These are phyloP conservation scores for Macrotus californicus DNA, from an alignment of 2,113 vertebrate species.

Conservation along the genomic window DNA sequence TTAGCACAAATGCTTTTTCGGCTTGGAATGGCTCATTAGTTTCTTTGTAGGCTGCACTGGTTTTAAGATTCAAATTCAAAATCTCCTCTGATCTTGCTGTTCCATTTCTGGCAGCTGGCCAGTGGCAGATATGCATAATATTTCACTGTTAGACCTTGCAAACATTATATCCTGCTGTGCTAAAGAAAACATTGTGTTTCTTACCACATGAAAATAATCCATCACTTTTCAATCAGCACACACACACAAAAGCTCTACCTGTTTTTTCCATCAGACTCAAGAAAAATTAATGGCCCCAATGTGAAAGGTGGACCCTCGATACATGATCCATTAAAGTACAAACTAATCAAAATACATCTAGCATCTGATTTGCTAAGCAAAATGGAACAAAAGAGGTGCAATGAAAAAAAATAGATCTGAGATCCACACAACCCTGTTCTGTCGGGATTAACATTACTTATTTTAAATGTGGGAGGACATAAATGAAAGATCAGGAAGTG, in stretches of 20 bases:
- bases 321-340: slow-evolving; percentile 86
- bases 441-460: slow-evolving; percentile 72
- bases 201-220: slow-evolving; percentile 96
- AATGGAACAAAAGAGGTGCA: slow-evolving; percentile 71
- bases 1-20: slow-evolving; percentile 79
- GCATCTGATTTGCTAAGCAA: slow-evolving; percentile 81
- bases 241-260: slow-evolving; percentile 83
- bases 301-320: slow-evolving; percentile 85
- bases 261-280: slow-evolving; percentile 93
- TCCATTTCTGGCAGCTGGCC: slow-evolving; percentile 85
- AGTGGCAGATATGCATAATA: slow-evolving; percentile 94
- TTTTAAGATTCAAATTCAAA: slow-evolving; percentile 81
- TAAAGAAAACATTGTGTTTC: slow-evolving; percentile 99
- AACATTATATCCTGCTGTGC: slow-evolving; percentile 99
- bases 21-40: slow-evolving; percentile 80
- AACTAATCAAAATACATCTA: slow-evolving; percentile 85
- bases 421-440: slow-evolving; percentile 63
- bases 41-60: slow-evolving; percentile 70
- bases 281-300: slow-evolving; percentile 83
- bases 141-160: slow-evolving; percentile 93
- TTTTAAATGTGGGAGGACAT: slow-evolving; percentile 64
- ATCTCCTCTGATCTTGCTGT: slow-evolving; percentile 81
- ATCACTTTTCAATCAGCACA: slow-evolving; percentile 91
- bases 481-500: slow-evolving; percentile 59
- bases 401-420: slow-evolving; percentile 72